Evolutionary conservation across 1,140 invertebrate species (phyloP).

Genomic region (Dolichoris vasculosae): DNA sequence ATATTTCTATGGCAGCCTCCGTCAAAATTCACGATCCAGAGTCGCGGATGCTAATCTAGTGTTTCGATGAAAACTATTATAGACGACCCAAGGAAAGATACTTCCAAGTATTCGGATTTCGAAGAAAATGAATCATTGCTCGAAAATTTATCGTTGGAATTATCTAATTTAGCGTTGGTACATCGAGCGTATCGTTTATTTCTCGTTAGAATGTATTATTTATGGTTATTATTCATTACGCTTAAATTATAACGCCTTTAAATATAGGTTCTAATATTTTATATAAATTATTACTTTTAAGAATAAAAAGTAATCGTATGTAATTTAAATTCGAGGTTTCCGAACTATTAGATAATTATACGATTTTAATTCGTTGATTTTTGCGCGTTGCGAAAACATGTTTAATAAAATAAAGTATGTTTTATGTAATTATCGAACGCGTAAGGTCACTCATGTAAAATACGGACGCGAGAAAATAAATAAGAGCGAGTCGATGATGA

Average conservation of each 20-base stretch:
- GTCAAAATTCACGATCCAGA: conserved; percentile 6
- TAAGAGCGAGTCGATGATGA: background rate
- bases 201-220: background rate
- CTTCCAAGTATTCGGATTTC: background rate
- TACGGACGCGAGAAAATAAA: background rate
- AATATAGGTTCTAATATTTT: too few species aligned
- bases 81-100: background rate
- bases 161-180: background rate
- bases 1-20: background rate
- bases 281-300: too few species aligned
- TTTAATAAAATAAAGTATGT: background rate
- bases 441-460: background rate
- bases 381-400: too few species aligned
- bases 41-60: background rate
- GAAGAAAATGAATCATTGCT: background rate
- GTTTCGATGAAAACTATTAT: background rate
- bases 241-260: too few species aligned
- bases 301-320: too few species aligned
- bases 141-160: background rate
- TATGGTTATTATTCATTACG: too few species aligned
- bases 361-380: too few species aligned
- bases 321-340: too few species aligned
- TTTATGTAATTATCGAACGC: background rate
- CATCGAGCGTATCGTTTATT: background rate
- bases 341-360: too few species aligned